These are phyloP conservation scores for Ophthalmotilapia sp. DNA, from an alignment of 2,113 vertebrate species.

Conservation along the genomic window DNA sequence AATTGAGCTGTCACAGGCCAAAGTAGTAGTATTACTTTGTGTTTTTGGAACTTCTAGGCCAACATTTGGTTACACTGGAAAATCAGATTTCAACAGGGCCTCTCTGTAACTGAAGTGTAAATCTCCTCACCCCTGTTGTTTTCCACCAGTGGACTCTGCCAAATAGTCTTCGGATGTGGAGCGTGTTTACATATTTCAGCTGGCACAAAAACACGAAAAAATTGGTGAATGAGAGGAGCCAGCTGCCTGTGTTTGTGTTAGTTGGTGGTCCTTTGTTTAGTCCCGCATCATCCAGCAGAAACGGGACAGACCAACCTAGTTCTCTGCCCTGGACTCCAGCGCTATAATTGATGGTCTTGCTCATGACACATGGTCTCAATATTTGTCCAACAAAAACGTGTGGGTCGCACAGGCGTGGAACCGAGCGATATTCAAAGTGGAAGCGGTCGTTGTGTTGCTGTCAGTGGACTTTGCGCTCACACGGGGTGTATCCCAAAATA, in stretches of 20 bases:
- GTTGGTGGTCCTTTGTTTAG: conserved; percentile 58
- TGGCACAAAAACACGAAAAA: background rate
- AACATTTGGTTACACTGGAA: background rate
- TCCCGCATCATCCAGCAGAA: conserved; percentile 30
- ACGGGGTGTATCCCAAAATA: background rate
- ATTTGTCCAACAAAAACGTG: background rate
- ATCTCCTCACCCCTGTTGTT: background rate
- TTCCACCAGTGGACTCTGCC: background rate
- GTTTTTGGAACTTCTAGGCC: background rate
- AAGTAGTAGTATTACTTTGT: background rate
- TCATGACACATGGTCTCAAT: conserved; percentile 32
- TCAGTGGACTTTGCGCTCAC: background rate
- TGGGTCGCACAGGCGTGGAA: background rate
- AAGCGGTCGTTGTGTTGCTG: background rate
- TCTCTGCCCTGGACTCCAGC: background rate
- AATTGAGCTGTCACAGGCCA: background rate
- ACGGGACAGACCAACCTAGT: background rate
- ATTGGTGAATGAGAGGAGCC: background rate
- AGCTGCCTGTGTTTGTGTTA: conserved; percentile 19
- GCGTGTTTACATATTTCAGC: background rate
- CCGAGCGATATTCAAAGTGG: background rate
- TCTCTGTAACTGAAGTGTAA: background rate
- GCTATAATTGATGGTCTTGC: conserved; percentile 35
- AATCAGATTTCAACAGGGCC: background rate
- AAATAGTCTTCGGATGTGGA: background rate